Evolutionary conservation across 2,888 invertebrate genomes (phyloP).

Genomic region (Andrena haemorrhoa): DNA sequence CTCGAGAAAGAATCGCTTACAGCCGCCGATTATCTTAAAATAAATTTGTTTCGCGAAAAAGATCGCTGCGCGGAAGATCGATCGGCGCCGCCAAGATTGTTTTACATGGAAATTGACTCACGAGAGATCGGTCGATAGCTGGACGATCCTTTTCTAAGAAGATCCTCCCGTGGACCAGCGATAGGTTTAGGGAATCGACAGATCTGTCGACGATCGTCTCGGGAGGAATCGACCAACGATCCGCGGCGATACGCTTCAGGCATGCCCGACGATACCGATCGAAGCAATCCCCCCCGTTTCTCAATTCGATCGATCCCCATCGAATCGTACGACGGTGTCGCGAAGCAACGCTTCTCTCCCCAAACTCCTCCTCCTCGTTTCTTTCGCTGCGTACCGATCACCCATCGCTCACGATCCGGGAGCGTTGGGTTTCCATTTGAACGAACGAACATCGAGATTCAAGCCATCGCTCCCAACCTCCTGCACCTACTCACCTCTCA

Average conservation of each 20-base stretch:
- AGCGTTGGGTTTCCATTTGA: slow-evolving; percentile 43
- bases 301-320: background rate
- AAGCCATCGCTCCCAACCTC: slow-evolving; percentile 16
- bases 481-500: slow-evolving; percentile 49
- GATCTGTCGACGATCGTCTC: background rate
- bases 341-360: background rate
- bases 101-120: too few relatives aligned
- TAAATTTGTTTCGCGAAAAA: background rate
- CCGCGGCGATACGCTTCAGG: too few relatives aligned
- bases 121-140: background rate
- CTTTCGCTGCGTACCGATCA: slow-evolving; percentile 44
- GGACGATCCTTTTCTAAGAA: background rate
- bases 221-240: background rate
- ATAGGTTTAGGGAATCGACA: background rate
- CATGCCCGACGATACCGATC: background rate
- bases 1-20: too few relatives aligned
- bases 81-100: background rate
- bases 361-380: background rate
- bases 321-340: background rate
- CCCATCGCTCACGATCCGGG: slow-evolving; percentile 55
- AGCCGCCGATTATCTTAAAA: too few relatives aligned
- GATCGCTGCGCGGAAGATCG: background rate
- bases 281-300: background rate
- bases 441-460: slow-evolving; percentile 71
- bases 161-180: too few relatives aligned